These are phyloP conservation scores for Steinernema hermaphroditum DNA, from an alignment of 2,888 invertebrate genomes.

Conservation along the genomic window DNA sequence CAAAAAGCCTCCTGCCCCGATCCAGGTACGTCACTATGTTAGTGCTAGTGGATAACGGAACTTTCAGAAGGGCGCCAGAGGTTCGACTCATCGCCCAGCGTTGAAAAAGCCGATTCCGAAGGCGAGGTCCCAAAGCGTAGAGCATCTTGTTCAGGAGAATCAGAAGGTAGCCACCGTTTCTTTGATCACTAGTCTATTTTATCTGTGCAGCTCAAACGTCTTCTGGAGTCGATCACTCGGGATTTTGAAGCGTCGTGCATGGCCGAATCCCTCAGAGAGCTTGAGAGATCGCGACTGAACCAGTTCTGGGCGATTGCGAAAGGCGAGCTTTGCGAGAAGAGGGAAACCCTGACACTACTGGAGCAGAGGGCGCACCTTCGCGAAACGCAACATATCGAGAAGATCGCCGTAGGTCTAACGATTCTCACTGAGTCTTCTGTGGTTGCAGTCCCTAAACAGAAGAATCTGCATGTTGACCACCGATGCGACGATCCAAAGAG, in stretches of 20 bases:
- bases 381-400: background rate
- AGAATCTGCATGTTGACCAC: constrained; percentile 6
- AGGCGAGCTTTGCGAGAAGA: background rate
- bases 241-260: background rate
- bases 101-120: background rate
- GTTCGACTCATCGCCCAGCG: background rate
- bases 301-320: constrained; percentile 13
- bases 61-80: constrained; percentile 1
- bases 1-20: background rate
- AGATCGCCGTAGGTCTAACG: background rate
- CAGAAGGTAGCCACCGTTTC: background rate
- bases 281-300: background rate
- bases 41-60: background rate
- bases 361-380: background rate
- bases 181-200: background rate
- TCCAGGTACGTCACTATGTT: background rate
- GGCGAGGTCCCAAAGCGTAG: background rate
- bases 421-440: background rate
- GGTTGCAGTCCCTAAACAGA: background rate
- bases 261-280: background rate
- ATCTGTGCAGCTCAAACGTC: background rate
- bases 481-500: background rate
- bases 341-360: background rate
- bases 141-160: background rate
- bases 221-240: background rate